Base-by-base conservation (phyloP, 2,888 invertebrate genomes). In the Hyalella azteca region DNA sequence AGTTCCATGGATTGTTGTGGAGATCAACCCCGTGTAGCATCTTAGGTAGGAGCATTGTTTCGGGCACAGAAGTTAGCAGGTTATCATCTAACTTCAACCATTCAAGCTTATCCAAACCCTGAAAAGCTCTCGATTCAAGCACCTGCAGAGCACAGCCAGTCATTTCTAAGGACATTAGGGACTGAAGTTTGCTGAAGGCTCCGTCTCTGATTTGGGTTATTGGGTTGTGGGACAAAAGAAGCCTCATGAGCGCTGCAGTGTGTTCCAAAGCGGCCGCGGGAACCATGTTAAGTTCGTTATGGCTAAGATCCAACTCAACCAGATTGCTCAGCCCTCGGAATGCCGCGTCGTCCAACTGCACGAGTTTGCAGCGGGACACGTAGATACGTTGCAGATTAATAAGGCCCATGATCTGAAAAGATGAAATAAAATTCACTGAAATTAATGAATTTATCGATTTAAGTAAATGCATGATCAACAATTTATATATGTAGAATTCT, bases 341-440 rank as follows among this genome's bases (percentile, higher is more conserved):
- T 39, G 95, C 93, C 86, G 92, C 91, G 86, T 92, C 92, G 86
- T 94, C 93, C 86, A 96, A 92, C 87, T 91, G 91, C 86, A 92
- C 92, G 86, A 96, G 90, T 86, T 92, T 91, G 88, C 95, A 95
- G 86, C 92, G 91, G 81, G 93, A 91, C 84, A 96, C 88, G 88
- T 93, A 95, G 86, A 96, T 93, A 88, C 94, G 93, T 88, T 96
- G 96, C 85, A 96, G 90, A 89, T 96, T 95, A 84, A 93, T 91
- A 86, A 96, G 89, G 75, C 93, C 93, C 85, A 96, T 89, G 29
- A 91, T 92, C 88, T 93, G 92, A 85, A 96, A 78, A 54, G 1
- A 45, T 45, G 7, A 76, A 41, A 76, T 13, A 39, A n/a, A 2
- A n/a, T 59, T 19, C 22, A 59, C n/a, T n/a, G n/a, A n/a, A n/a